Percentiles rank a stretch among this genome's conserved stretches.
Conservation (phyloP, 1,140 invertebrate genomes). For the Tetragnatha versicolor region DNA sequence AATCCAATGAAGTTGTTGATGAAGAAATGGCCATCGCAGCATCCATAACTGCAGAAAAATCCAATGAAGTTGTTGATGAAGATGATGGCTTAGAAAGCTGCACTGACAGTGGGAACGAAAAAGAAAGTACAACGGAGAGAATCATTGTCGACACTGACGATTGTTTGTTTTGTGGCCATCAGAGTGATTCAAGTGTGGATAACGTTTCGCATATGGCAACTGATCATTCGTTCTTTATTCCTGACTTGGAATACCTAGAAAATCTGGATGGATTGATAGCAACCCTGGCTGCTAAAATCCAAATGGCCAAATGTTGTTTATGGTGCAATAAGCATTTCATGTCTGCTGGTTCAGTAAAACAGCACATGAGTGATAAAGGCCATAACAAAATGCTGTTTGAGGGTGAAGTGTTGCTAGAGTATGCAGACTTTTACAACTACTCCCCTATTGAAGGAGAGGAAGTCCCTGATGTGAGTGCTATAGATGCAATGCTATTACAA, state of each 20-base stretch:
- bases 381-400: slow-evolving; percentile 94
- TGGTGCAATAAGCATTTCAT: slow-evolving; percentile 81
- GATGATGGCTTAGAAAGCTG: slow-evolving; percentile 63
- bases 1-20: not conserved
- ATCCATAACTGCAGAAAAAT: no score
- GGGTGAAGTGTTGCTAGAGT: slow-evolving; percentile 82
- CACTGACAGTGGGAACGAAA: slow-evolving; percentile 52
- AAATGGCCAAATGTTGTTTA: slow-evolving; percentile 84
- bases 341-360: slow-evolving; percentile 66
- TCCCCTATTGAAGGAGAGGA: slow-evolving; percentile 68
- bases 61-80: no score
- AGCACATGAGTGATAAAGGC: slow-evolving; percentile 94
- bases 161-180: slow-evolving; percentile 89
- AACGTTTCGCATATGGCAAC: slow-evolving; percentile 93
- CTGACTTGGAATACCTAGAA: slow-evolving; percentile 87
- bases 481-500: slow-evolving; percentile 67
- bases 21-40: no score
- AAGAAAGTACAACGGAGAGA: no score
- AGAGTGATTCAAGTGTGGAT: slow-evolving; percentile 76
- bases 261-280: slow-evolving; percentile 85
- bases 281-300: slow-evolving; percentile 82
- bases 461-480: slow-evolving; percentile 58
- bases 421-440: slow-evolving; percentile 94
- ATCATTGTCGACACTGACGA: slow-evolving; percentile 73
- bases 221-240: slow-evolving; percentile 92